phyloP scores from a whole-genome alignment of 2,113 vertebrate species.

The Crypturellus undulatus region DNA sequence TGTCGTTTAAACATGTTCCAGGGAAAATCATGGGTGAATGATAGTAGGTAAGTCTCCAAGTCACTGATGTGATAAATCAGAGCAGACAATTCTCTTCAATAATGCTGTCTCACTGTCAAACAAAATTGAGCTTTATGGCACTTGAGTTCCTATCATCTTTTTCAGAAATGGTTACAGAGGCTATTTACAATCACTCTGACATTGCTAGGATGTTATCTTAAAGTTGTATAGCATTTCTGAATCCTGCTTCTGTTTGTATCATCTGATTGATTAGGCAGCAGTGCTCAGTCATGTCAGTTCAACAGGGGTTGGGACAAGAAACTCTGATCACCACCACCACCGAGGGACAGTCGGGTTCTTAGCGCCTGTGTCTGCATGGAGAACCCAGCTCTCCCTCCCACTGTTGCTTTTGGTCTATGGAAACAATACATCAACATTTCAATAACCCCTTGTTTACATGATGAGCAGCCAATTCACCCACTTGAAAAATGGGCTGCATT shows the following conservation, averaged over 20 bases:
- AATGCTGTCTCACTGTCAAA: not conserved
- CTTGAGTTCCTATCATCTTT: not conserved
- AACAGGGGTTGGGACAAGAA: not conserved
- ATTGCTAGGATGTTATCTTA: not conserved
- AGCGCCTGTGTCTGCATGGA: accelerated
- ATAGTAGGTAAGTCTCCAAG: not conserved
- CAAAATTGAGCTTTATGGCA: not conserved
- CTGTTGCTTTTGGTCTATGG: not conserved
- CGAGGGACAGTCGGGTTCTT: not conserved
- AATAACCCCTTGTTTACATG: constrained; percentile 1
- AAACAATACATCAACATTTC: not conserved
- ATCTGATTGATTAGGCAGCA: not conserved
- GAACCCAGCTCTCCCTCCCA: not conserved
- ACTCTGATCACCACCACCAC: not conserved
- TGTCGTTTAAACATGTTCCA: constrained; percentile 30
- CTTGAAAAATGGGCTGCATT: constrained; percentile 24
- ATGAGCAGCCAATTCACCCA: constrained; percentile 9
- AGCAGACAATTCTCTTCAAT: not conserved
- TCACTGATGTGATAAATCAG: not conserved
- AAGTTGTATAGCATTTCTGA: not conserved
- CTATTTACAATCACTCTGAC: not conserved
- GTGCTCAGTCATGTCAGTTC: not conserved
- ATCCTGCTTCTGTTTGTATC: not conserved
- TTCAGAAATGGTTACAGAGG: not conserved
- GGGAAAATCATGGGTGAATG: not conserved